Evolutionary conservation across 92 coral and sea anemone species (phyloP).

Genomic region (Virgularia gustaviana): DNA sequence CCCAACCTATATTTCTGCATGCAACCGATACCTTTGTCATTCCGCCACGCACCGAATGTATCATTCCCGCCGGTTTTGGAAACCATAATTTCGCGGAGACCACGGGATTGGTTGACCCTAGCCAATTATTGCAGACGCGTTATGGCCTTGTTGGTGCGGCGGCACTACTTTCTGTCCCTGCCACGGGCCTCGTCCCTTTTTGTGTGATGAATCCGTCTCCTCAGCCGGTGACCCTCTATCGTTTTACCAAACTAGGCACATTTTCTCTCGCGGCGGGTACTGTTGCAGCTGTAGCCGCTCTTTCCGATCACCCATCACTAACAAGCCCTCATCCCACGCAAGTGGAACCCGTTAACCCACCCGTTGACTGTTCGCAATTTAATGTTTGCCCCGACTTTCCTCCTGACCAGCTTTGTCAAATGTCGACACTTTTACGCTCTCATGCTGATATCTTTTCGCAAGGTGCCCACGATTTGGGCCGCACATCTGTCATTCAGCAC

Average conservation of each 20-base stretch:
- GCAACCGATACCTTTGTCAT: slow-evolving; percentile 39
- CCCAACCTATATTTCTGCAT: slow-evolving; percentile 23
- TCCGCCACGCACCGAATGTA: slow-evolving; percentile 40
- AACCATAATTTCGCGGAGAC: slow-evolving; percentile 13
- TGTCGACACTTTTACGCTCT: neutral
- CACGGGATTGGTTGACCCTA: slow-evolving; percentile 34
- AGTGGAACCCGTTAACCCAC: neutral
- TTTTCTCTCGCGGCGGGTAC: slow-evolving; percentile 2
- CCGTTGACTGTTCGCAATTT: neutral
- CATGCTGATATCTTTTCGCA: neutral
- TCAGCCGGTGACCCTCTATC: slow-evolving; percentile 37
- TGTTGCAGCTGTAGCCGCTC: slow-evolving; percentile 1
- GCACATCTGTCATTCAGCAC: neutral
- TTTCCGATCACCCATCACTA: neutral
- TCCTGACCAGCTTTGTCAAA: neutral
- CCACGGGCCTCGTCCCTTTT: slow-evolving; percentile 38
- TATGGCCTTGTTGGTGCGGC: slow-evolving; percentile 36
- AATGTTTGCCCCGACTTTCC: neutral
- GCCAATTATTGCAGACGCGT: slow-evolving; percentile 14
- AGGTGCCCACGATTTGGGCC: neutral
- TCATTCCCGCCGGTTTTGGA: slow-evolving; percentile 31
- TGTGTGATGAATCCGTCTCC: slow-evolving; percentile 42
- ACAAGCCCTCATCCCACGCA: neutral
- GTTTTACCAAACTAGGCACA: slow-evolving; percentile 27
- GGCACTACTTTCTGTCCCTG: slow-evolving; percentile 22